phyloP scores from a whole-genome alignment of 2,888 invertebrate genomes.

The Sphaerophoria rueppellii region DNA sequence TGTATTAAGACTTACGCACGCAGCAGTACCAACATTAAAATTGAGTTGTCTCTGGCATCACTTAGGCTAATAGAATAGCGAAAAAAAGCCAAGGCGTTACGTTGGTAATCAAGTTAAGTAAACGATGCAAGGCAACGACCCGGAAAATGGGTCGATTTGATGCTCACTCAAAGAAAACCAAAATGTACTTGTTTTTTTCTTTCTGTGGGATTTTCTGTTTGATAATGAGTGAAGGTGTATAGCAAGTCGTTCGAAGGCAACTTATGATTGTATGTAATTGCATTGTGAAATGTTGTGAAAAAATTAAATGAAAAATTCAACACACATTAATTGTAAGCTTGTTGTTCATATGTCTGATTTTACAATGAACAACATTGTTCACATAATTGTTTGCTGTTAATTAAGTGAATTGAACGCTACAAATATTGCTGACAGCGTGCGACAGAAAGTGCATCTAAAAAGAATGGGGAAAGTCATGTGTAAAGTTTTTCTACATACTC shows the following conservation, averaged over 20 bases:
- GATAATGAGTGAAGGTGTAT: background rate
- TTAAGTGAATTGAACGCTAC: background rate
- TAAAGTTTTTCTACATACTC: background rate
- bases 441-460: conserved; percentile 22
- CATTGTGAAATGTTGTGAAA: no score
- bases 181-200: background rate
- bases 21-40: conserved; percentile 18
- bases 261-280: conserved; percentile 4
- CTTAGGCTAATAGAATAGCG: conserved; percentile 50
- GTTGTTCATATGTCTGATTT: no score
- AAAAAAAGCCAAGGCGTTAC: conserved; percentile 12
- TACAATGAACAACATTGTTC: no score
- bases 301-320: no score
- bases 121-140: conserved; percentile 57
- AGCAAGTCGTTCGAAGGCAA: background rate
- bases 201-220: conserved; percentile 4
- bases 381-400: no score
- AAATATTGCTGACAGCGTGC: conserved; percentile 25
- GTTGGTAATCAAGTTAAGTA: conserved; percentile 65
- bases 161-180: conserved; percentile 35
- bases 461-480: conserved; percentile 49
- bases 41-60: conserved; percentile 55
- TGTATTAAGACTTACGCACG: background rate
- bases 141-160: conserved; percentile 53
- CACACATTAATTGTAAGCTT: no score